Evolutionary conservation across 2,888 invertebrate species (phyloP).

Genomic region (Frankliniella fusca): DNA sequence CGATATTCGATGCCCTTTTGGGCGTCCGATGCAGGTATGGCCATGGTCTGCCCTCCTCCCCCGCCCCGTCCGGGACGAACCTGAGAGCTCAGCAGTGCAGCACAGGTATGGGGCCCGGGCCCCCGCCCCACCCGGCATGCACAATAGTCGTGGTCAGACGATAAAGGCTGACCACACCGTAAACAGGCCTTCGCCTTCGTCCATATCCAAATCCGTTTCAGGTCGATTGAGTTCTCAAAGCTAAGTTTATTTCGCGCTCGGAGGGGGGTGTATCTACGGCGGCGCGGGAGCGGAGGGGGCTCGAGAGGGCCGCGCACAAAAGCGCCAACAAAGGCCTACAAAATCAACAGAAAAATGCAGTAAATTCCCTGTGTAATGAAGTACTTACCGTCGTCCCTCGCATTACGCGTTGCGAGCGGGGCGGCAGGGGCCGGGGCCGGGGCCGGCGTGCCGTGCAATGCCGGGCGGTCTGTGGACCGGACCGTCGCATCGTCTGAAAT

Average conservation of each 20-base stretch:
- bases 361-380: slow-evolving; percentile 23
- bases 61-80: not conserved
- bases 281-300: too few relatives aligned
- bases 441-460: not conserved
- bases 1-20: slow-evolving; percentile 12
- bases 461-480: not conserved
- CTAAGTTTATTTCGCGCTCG: slow-evolving; percentile 19
- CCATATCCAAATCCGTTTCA: slow-evolving; percentile 25
- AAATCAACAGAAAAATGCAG: slow-evolving; percentile 26
- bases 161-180: slow-evolving; percentile 14
- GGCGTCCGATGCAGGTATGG: not conserved
- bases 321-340: slow-evolving; percentile 17
- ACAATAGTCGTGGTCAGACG: slow-evolving; percentile 16
- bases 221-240: slow-evolving; percentile 24
- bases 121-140: not conserved
- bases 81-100: not conserved
- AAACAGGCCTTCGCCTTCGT: slow-evolving; percentile 1
- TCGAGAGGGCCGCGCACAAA: not conserved
- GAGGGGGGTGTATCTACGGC: not conserved
- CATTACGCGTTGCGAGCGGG: not conserved
- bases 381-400: not conserved
- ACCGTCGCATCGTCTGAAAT: not conserved
- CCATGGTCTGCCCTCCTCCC: not conserved
- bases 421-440: too few relatives aligned
- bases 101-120: not conserved